Conservation (phyloP, 1,140 invertebrate species). For the Magallana gigas region DNA sequence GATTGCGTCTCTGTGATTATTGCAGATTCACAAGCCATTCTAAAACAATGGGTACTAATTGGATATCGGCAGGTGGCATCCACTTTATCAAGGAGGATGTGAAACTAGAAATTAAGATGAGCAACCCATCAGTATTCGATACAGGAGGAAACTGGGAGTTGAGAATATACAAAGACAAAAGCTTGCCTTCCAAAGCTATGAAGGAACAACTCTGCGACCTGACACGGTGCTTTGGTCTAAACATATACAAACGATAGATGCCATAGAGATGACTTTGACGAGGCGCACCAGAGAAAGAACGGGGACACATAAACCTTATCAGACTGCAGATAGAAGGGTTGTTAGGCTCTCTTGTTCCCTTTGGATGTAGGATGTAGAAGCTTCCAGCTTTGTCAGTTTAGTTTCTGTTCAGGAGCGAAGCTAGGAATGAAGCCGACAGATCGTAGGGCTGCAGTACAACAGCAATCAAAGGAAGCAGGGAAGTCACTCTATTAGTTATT, state of each 20-base stretch:
- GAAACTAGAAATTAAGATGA: not conserved
- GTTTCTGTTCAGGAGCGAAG: too few species aligned
- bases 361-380: too few species aligned
- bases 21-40: not conserved
- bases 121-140: not conserved
- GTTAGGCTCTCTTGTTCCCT: too few species aligned
- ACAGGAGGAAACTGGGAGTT: not conserved
- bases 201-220: not conserved
- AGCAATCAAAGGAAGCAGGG: too few species aligned
- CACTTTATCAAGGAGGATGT: not conserved
- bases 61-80: not conserved
- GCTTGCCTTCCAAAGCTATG: not conserved
- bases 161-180: not conserved
- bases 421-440: too few species aligned
- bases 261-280: not conserved
- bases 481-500: too few species aligned
- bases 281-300: not conserved
- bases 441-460: too few species aligned
- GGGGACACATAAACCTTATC: too few species aligned
- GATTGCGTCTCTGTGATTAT: not conserved
- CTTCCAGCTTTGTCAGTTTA: too few species aligned
- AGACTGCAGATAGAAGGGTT: too few species aligned
- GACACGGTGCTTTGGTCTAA: not conserved
- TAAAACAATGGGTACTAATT: not conserved
- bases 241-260: not conserved